Conservation (phyloP, 2,113 vertebrate species). For the Vidua chalybeata region DNA sequence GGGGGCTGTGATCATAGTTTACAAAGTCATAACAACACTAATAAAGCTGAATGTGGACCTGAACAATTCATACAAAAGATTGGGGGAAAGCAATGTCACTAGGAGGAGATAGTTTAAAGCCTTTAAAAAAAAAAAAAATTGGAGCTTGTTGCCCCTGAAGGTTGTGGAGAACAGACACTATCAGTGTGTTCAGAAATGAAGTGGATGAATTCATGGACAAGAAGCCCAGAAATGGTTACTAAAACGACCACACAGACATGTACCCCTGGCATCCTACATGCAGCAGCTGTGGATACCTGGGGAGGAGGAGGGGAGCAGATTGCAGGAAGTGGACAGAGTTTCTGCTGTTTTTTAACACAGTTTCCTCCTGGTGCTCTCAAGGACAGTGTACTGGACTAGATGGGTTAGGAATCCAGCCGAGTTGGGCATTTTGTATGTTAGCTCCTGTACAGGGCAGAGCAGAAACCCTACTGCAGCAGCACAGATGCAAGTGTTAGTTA, state of each 20-base stretch:
- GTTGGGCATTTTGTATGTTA: background rate
- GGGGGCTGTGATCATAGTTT: background rate
- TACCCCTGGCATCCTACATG: background rate
- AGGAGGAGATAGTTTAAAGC: background rate
- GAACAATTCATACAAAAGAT: background rate
- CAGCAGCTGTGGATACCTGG: background rate
- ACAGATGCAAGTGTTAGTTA: background rate
- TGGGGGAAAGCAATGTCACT: background rate
- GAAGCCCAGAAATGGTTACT: background rate
- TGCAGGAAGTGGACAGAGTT: background rate
- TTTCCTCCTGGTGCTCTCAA: background rate
- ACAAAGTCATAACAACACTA: background rate
- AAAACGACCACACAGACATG: background rate
- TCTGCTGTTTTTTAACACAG: background rate
- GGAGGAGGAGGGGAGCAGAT: background rate
- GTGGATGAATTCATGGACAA: background rate
- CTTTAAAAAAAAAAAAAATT: background rate
- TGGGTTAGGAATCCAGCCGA: fast-evolving
- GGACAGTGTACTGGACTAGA: background rate
- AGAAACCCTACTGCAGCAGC: background rate
- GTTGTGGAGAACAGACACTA: background rate
- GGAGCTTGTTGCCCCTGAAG: background rate
- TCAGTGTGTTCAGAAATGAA: background rate
- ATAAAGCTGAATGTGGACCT: background rate
- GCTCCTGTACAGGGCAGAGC: background rate